Evolutionary conservation across 2,888 invertebrate species (phyloP).

Genomic region (Abrostola tripartita): DNA sequence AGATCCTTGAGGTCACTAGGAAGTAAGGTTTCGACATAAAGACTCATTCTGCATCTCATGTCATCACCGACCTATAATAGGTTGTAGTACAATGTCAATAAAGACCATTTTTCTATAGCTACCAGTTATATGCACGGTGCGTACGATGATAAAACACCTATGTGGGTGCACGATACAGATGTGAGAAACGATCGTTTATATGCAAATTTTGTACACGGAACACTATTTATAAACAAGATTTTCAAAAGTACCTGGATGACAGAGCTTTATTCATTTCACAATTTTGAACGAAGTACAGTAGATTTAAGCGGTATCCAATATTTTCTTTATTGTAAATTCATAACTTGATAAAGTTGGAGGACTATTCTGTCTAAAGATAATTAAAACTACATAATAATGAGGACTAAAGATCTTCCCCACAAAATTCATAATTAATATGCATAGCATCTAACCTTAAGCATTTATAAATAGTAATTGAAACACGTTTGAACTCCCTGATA

Average conservation of each 20-base stretch:
- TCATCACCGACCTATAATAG: constrained; percentile 22
- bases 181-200: constrained; percentile 43
- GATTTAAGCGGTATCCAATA: too few relatives aligned
- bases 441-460: too few relatives aligned
- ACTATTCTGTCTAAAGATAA: too few relatives aligned
- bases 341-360: too few relatives aligned
- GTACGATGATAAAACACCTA: constrained; percentile 33
- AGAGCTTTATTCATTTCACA: too few relatives aligned
- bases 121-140: constrained; percentile 20
- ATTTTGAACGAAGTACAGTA: too few relatives aligned
- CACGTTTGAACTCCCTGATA: constrained; percentile 24
- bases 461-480: background rate
- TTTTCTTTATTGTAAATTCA: too few relatives aligned
- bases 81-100: constrained; percentile 1
- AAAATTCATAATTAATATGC: background rate
- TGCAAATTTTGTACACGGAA: constrained; percentile 48
- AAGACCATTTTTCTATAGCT: constrained; percentile 19
- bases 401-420: too few relatives aligned
- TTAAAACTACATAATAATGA: too few relatives aligned
- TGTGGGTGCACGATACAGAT: constrained; percentile 33
- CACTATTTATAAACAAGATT: background rate
- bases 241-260: too few relatives aligned
- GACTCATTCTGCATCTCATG: constrained; percentile 40
- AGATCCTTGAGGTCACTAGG: constrained; percentile 60
- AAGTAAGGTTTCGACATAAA: constrained; percentile 54